Base-by-base conservation (phyloP, 1,140 invertebrate genomes). In the Brachionus manjavacas region DNA sequence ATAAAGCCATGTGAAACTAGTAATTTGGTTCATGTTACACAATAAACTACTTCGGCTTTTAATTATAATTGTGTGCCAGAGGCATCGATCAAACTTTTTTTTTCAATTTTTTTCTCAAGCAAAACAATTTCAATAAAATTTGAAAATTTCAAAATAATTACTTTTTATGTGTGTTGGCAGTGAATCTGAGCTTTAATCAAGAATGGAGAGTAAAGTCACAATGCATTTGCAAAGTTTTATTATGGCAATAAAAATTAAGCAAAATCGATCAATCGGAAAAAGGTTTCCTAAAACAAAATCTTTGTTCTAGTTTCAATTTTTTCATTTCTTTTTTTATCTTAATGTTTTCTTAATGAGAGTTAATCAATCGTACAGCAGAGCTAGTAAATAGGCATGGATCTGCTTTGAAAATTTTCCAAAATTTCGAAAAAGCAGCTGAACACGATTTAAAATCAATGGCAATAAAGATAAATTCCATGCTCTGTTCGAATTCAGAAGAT, bases 211-310 rank as follows among this genome's bases (percentile, higher is more conserved):
- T 60, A 60, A 60, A 60, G 52, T 60, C 52, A 41, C n/a, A 20
- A 68, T 31, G 66, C 3, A 31, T 72, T 43, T 46, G 0, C 4
- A 41, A 39, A 39, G 3, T 39, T 72, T 43, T 72, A 72, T 72
- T 39, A 72, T 72, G 35, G 68, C n/a, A 72, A 72, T 72, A 72
- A 72, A 72, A 39, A 39, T 72, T 9, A 16, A 72, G 39, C 28
- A 72, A 72, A 72, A 72, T 72, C 68, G 68, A 72, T 72, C 31
- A 72, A n/a, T 72, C 35, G 68, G 68, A 72, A 72, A 72, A 72
- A 41, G 35, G 68, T 72, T 11, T 41, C 43, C 14, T 20, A 1
- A 8, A 72, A 72, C 39, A 39, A 41, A 72, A 41, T 20, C 16
- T 41, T 72, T 72, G 68, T 72, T 72, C 68, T 72, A 72, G 16